These are phyloP conservation scores for Cotesia glomerata DNA, from an alignment of 1,140 invertebrate species.

Conservation along the genomic window DNA sequence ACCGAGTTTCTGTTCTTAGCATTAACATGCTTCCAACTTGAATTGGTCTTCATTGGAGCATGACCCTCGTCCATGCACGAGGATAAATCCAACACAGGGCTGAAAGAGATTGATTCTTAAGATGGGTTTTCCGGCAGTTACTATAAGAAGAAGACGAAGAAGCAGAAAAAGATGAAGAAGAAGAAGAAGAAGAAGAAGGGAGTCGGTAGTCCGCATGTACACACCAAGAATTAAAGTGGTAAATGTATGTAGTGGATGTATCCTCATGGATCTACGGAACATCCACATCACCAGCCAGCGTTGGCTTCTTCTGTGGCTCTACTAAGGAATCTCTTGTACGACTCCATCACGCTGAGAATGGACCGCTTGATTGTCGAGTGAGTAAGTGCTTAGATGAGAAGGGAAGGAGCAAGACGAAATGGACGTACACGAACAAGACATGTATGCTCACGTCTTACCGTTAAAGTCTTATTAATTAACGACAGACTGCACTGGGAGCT, in stretches of 20 bases:
- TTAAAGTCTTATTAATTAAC: constrained; percentile 43
- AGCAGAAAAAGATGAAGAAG: too few species aligned
- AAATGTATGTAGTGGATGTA: too few species aligned
- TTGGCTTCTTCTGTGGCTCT: background rate
- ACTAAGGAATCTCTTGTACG: background rate
- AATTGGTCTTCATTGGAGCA: background rate
- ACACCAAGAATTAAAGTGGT: background rate
- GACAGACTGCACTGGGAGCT: constrained; percentile 22
- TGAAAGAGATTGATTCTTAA: background rate
- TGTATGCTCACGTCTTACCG: constrained; percentile 35
- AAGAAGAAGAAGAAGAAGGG: background rate
- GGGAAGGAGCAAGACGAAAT: constrained; percentile 3
- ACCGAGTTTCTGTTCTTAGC: too few species aligned
- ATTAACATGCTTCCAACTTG: too few species aligned
- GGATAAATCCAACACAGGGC: background rate
- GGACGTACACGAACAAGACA: constrained; percentile 25
- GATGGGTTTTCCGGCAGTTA: background rate
- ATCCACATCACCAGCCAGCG: too few species aligned
- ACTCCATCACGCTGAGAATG: constrained; percentile 7
- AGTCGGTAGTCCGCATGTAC: background rate
- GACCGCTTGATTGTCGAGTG: constrained; percentile 13
- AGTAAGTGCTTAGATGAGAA: constrained; percentile 5
- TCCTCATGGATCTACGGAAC: too few species aligned
- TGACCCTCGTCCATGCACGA: background rate
- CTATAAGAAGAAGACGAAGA: too few species aligned